A percentile compares a stretch with the other conserved stretches of the same genome.
These are phyloP conservation scores for Gortyna flavago DNA, from an alignment of 2,888 invertebrate species.

Conservation along the genomic window DNA sequence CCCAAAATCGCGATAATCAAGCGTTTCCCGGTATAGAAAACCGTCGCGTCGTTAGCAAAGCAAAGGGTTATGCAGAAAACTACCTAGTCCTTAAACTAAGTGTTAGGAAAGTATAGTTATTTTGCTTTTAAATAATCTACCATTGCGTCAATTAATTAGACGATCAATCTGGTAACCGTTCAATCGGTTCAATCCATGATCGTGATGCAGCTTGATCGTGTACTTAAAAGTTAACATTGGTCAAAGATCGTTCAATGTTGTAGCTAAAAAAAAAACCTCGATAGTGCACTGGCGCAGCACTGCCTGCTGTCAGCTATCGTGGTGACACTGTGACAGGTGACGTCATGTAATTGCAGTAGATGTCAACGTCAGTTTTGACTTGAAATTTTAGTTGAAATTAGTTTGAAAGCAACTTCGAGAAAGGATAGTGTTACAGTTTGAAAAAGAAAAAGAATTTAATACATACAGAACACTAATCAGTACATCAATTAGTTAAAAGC, in stretches of 20 bases:
- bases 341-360: constrained; percentile 11
- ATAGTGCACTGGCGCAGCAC: background rate
- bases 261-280: background rate
- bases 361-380: constrained; percentile 11
- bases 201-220: too few relatives aligned
- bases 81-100: too few relatives aligned
- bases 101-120: background rate
- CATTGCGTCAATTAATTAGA: background rate
- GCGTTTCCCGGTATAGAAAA: too few relatives aligned
- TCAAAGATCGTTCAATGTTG: background rate
- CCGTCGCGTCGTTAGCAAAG: too few relatives aligned
- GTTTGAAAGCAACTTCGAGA: constrained; percentile 14
- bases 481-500: constrained; percentile 4
- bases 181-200: background rate
- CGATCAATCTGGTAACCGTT: background rate
- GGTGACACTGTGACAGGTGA: background rate
- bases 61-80: too few relatives aligned
- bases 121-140: background rate
- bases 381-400: too few relatives aligned
- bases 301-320: constrained; percentile 1
- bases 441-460: background rate
- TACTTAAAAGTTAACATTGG: too few relatives aligned
- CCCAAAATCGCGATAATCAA: too few relatives aligned
- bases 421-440: background rate
- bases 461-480: background rate